Evolutionary conservation across 2,113 vertebrate genomes (phyloP), one percentile per base, ranked within the genome.

Genomic region (Emydura subglobosa): DNA sequence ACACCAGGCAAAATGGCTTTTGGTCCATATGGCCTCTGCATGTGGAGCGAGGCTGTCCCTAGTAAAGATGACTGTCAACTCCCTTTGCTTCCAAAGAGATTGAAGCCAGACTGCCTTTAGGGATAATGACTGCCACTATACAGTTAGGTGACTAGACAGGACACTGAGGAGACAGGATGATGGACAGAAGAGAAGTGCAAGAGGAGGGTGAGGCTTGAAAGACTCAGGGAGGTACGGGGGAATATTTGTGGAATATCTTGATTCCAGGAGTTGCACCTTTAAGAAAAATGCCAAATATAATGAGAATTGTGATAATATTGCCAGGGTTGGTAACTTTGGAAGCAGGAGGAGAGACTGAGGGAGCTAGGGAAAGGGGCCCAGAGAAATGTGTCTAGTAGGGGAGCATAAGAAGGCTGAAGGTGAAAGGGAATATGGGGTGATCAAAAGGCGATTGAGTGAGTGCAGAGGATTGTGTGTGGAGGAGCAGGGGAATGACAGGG

Each of bases 371-470:
- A 22, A 4, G 19, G 39, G 29, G 25, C 3, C n/a, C 55, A 83
- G 6, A 50, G 7, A 13, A 2, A 3, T 39, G 7, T 1, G 1
- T 92, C 78, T 24, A n/a, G 5, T 1, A 44, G 51, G n/a, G 34
- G 61, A 68, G 68, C 25, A 8, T 1, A 24, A 5, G 13, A 51
- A 21, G 17, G 42, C 79, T 88, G 19, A 54, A 6, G 68, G 19
- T 76, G 12, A 6, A 42, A 74, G 12, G 47, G 21, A 44, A 44
- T 12, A 17, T 61, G 68, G 21, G 17, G 17, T 5, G 21, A 74
- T 74, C 8, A 50, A 19, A 17, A 22, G 14, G 14, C 22, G 57
- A 59, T 6, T 17, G 79, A 91, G 88, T 42, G 54, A 24, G 12
- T 0, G 0, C 29, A 80, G 57, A 59, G 57, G 27, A 12, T 9